Evolutionary conservation across 2,113 vertebrate genomes (phyloP).

Genomic region (Neolamprologus caudopunctatus): DNA sequence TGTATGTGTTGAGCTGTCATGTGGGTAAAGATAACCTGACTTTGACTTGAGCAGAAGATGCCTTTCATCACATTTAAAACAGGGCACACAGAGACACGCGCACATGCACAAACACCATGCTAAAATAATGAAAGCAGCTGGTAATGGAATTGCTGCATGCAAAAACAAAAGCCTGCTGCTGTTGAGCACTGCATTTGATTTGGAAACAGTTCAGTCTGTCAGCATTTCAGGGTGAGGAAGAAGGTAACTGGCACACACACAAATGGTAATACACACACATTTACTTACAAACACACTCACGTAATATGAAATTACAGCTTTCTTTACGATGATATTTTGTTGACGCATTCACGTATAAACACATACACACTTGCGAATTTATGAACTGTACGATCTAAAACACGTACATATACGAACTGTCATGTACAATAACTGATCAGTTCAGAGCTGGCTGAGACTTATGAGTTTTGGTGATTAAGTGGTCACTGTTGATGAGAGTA

Average conservation of each 20-base stretch:
- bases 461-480: slow-evolving; percentile 46
- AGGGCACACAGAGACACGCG: slow-evolving; percentile 9
- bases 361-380: neutral
- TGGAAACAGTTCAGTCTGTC: slow-evolving; percentile 60
- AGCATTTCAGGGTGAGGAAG: slow-evolving; percentile 52
- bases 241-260: slow-evolving; percentile 39
- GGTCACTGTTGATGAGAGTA: slow-evolving; percentile 55
- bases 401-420: slow-evolving; percentile 1
- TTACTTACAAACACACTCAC: neutral
- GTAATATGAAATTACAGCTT: neutral
- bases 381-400: neutral
- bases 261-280: neutral
- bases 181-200: slow-evolving; percentile 52
- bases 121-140: slow-evolving; percentile 69
- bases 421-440: slow-evolving; percentile 35
- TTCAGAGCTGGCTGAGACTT: slow-evolving; percentile 26
- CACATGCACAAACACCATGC: slow-evolving; percentile 33
- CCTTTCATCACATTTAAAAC: slow-evolving; percentile 69
- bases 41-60: slow-evolving; percentile 62
- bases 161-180: slow-evolving; percentile 60
- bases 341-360: neutral
- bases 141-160: slow-evolving; percentile 72
- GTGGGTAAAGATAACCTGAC: slow-evolving; percentile 49
- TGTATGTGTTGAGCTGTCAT: neutral
- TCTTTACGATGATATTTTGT: neutral